These are phyloP conservation scores for Actinernus sp. DNA, from an alignment of 92 coral and sea anemone genomes.

Conservation along the genomic window DNA sequence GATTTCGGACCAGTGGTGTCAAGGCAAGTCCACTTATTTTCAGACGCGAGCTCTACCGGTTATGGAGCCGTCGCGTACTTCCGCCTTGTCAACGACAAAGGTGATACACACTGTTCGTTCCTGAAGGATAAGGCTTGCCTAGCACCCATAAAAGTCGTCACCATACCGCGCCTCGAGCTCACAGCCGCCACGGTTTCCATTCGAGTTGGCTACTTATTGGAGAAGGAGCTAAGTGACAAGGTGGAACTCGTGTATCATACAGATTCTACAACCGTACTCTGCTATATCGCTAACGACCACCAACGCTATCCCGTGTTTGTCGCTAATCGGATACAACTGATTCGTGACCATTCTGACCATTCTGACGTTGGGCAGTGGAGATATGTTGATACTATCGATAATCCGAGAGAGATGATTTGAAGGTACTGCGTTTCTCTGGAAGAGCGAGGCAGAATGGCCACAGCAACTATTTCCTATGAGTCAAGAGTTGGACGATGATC, in stretches of 20 bases:
- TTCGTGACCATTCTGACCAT: conserved; percentile 26
- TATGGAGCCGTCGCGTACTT: conserved; percentile 63
- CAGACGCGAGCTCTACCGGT: conserved; percentile 65
- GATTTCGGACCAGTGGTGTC: conserved; percentile 55
- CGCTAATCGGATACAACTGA: conserved; percentile 59
- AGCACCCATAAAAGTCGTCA: conserved; percentile 56
- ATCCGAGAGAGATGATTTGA: too few species aligned
- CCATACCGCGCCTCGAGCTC: conserved; percentile 63
- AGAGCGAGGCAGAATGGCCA: too few species aligned
- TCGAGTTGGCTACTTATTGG: conserved; percentile 39
- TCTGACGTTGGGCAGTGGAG: conserved; percentile 52
- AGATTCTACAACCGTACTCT: conserved; percentile 54
- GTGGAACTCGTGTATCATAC: conserved; percentile 28
- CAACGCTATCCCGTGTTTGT: conserved; percentile 27
- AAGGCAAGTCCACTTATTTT: conserved; percentile 61
- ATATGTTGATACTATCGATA: conserved; percentile 44
- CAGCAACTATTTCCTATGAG: conserved; percentile 19
- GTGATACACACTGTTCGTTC: conserved; percentile 59
- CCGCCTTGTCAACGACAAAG: conserved; percentile 34
- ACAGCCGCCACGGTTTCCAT: conserved; percentile 62
- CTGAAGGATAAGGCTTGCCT: conserved; percentile 63
- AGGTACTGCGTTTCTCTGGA: too few species aligned
- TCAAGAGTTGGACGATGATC: conserved; percentile 6
- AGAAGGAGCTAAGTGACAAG: conserved; percentile 13
- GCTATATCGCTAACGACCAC: conserved; percentile 39